Base-by-base conservation (phyloP, 2,888 invertebrate species). In the Apeira syringaria region DNA sequence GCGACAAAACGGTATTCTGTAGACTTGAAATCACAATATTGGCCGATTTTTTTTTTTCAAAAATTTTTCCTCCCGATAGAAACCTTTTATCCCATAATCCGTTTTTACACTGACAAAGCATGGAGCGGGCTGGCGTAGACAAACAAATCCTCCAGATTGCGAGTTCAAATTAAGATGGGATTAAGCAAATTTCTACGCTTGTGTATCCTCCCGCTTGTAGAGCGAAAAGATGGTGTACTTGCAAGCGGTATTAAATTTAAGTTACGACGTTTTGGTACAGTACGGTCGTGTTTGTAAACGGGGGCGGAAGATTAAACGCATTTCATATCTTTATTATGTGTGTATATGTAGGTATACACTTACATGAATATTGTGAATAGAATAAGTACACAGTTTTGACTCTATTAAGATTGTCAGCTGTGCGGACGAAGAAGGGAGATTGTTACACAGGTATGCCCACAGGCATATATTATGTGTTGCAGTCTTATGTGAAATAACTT, bases 51-150 rank as follows among this genome's bases (percentile, higher is more conserved):
- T n/a, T n/a, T n/a, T n/a, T n/a, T n/a, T n/a, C n/a, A n/a, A n/a
- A n/a, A n/a, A n/a, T n/a, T n/a, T n/a, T n/a, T 50, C 47, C 43
- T 50, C 57, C 56, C 56, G 53, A 43, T 59, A 59, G 48, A 58
- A 67, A 64, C 51, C 64, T 68, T 66, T 73, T 62, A 72, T 74
- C 68, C 64, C 22, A 30, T 80, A 81, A 84, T 82, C 79, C 74
- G 61, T 73, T 82, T 80, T 77, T 72, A 72, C 70, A 73, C 73
- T 70, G 79, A 77, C 77, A 77, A 73, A 76, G 78, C 72, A 80
- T 77, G 72, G 71, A 44, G 45, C 61, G 66, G 62, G 65, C 65
- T 49, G 41, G 64, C 61, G 50, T 65, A 64, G 62, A 64, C 66
- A 75, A 75, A 76, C 74, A 80, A 80, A 80, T 78, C 74, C 71